These are phyloP conservation scores for Melanophora roralis DNA, from an alignment of 2,888 invertebrate species.

Conservation along the genomic window DNA sequence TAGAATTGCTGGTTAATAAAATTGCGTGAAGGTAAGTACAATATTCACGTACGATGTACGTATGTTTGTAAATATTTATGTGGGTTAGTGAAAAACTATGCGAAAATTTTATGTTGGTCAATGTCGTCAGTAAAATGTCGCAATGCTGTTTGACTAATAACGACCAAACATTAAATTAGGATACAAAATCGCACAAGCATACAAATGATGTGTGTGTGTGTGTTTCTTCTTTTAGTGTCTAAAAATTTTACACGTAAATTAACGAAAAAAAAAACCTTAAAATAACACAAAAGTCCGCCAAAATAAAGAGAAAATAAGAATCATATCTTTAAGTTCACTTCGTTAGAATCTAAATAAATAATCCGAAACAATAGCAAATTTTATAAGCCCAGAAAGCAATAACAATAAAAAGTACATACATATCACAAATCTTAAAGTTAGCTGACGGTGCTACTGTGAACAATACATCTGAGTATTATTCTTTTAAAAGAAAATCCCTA, in stretches of 20 bases:
- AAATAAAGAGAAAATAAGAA: too few relatives aligned
- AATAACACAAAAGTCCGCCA: not conserved
- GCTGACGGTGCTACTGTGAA: not conserved
- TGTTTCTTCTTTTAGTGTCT: not conserved
- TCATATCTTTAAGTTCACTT: too few relatives aligned
- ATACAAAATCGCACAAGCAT: too few relatives aligned
- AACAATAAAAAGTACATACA: not conserved
- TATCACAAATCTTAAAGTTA: not conserved
- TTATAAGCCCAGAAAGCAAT: not conserved
- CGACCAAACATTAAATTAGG: not conserved
- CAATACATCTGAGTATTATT: not conserved
- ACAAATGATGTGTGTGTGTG: not conserved
- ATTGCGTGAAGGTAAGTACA: too few relatives aligned
- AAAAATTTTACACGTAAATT: not conserved
- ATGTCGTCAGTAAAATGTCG: not conserved
- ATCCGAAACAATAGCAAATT: not conserved
- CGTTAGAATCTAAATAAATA: not conserved
- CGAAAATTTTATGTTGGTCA: not conserved
- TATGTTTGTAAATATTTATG: too few relatives aligned
- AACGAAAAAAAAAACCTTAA: not conserved
- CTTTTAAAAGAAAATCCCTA: not conserved
- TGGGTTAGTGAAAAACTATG: too few relatives aligned
- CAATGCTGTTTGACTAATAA: not conserved
- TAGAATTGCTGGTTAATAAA: too few relatives aligned
- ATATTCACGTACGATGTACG: too few relatives aligned